These are phyloP conservation scores for Odontocerum albicorne DNA, from an alignment of 2,888 invertebrate genomes.

Conservation along the genomic window DNA sequence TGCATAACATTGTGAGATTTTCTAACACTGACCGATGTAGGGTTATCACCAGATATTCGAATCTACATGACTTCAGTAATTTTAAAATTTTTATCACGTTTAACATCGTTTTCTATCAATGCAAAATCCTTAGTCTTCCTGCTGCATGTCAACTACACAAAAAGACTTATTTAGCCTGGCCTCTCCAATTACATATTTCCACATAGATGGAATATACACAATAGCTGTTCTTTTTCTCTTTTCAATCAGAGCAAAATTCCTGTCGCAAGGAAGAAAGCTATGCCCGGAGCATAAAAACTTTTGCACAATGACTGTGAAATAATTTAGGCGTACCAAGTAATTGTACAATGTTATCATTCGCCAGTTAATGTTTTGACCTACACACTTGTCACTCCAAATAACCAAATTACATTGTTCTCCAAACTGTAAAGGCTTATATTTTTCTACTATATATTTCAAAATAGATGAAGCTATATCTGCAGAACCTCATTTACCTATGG, in stretches of 20 bases:
- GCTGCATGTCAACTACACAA: background rate
- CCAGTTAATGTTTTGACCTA: constrained; percentile 5
- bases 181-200: constrained; percentile 5
- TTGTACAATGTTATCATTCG: background rate
- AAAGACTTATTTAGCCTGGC: constrained; percentile 2
- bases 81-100: background rate
- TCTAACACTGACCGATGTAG: background rate
- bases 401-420: background rate
- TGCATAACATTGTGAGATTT: background rate
- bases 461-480: constrained; percentile 1
- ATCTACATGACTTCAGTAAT: background rate
- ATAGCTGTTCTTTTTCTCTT: constrained; percentile 2
- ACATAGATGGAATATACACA: constrained; percentile 2
- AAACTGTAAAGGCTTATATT: background rate
- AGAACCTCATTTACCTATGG: constrained; percentile 2
- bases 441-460: constrained; percentile 4
- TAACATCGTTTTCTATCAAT: background rate
- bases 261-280: background rate
- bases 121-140: background rate
- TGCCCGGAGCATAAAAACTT: background rate
- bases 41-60: constrained; percentile 1
- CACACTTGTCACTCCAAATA: constrained; percentile 1
- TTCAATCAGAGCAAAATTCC: background rate
- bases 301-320: background rate
- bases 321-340: constrained; percentile 1